These are phyloP conservation scores for Anas georgica DNA, from an alignment of 2,797 vertebrate genomes.

Conservation along the genomic window DNA sequence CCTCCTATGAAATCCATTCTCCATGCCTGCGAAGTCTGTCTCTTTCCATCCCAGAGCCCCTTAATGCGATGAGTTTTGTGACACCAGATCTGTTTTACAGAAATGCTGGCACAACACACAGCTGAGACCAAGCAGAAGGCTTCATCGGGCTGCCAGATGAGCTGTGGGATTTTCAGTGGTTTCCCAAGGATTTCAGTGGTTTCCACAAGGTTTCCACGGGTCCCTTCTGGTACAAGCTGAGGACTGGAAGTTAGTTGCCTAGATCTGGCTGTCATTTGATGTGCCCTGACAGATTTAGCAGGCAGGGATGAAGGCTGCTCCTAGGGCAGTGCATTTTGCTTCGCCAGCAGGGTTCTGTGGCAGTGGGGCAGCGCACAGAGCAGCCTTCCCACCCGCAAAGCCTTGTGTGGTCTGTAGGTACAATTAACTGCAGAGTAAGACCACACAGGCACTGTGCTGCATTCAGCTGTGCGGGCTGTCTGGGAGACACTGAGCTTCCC, in stretches of 20 bases:
- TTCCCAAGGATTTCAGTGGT: no score
- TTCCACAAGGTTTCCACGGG: not conserved
- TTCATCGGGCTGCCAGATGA: not conserved
- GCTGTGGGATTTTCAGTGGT: not conserved
- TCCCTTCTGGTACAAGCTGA: not conserved
- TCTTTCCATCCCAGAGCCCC: not conserved
- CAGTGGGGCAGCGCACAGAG: not conserved
- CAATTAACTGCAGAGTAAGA: not conserved
- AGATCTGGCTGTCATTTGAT: rapidly evolving
- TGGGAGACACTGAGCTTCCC: not conserved
- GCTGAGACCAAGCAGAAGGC: not conserved
- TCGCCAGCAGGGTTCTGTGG: not conserved
- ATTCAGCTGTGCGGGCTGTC: rapidly evolving
- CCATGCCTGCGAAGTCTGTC: not conserved
- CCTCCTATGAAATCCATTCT: not conserved
- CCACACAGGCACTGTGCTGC: not conserved
- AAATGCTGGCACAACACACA: rapidly evolving
- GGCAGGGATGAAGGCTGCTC: not conserved
- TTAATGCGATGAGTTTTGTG: not conserved
- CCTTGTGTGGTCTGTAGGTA: not conserved
- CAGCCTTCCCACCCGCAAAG: not conserved
- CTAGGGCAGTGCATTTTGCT: not conserved
- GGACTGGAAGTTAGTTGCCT: rapidly evolving
- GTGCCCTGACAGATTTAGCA: not conserved
- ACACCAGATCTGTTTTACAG: not conserved